These are phyloP conservation scores for Drosophila cracens DNA, from an alignment of 2,888 invertebrate species.

Conservation along the genomic window DNA sequence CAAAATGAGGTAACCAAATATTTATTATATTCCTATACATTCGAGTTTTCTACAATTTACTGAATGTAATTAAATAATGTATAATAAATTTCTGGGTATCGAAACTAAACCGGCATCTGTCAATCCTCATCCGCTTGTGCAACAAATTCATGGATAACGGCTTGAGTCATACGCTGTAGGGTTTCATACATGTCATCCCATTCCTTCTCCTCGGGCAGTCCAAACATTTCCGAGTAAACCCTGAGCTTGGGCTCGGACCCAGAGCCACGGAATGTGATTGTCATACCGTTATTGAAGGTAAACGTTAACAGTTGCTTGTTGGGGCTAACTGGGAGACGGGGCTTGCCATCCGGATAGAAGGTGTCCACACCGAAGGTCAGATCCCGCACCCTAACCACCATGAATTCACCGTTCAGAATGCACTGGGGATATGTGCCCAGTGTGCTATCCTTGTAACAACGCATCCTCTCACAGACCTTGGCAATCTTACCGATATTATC, in stretches of 20 bases:
- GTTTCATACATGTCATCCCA: conserved; percentile 87
- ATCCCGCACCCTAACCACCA: conserved; percentile 91
- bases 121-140: conserved; percentile 87
- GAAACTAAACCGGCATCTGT: conserved; percentile 74
- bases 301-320: conserved; percentile 96
- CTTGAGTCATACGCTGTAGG: conserved; percentile 91
- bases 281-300: conserved; percentile 93
- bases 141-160: conserved; percentile 91
- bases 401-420: conserved; percentile 88
- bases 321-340: conserved; percentile 89
- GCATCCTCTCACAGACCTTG: conserved; percentile 91
- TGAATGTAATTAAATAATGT: background rate
- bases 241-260: conserved; percentile 99
- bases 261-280: conserved; percentile 95
- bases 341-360: conserved; percentile 88
- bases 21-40: background rate
- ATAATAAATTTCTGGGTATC: background rate
- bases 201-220: conserved; percentile 88
- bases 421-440: conserved; percentile 89
- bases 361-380: conserved; percentile 93
- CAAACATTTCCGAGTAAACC: conserved; percentile 96
- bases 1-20: background rate
- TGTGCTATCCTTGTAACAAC: conserved; percentile 87
- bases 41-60: background rate
- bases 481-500: conserved; percentile 89